These are phyloP conservation scores for Acanthurus tractus DNA, from an alignment of 2,797 vertebrate genomes.

Conservation along the genomic window DNA sequence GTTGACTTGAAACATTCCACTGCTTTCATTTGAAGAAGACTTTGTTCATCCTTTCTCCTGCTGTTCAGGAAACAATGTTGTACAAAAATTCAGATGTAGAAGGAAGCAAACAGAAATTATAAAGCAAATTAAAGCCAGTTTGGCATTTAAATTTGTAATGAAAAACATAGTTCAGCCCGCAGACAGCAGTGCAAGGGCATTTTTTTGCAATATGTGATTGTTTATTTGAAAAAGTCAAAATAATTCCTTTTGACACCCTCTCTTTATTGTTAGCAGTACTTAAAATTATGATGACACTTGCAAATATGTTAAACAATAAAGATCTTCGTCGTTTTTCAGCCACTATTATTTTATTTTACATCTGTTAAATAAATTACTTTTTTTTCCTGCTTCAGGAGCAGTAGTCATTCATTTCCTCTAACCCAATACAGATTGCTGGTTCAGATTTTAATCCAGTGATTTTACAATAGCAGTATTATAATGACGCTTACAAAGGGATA, in stretches of 20 bases:
- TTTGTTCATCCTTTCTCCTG: background rate
- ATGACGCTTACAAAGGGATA: slow-evolving; percentile 44
- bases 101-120: background rate
- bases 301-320: slow-evolving; percentile 6
- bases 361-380: slow-evolving; percentile 56
- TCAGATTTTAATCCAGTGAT: slow-evolving; percentile 59
- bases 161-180: background rate
- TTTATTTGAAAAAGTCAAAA: slow-evolving; percentile 26
- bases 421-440: slow-evolving; percentile 47
- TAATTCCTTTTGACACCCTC: slow-evolving; percentile 27
- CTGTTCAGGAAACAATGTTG: background rate
- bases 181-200: background rate
- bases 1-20: background rate
- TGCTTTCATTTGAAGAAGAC: background rate
- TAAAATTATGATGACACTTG: slow-evolving; percentile 8
- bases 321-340: slow-evolving; percentile 12
- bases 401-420: slow-evolving; percentile 40
- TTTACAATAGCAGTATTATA: slow-evolving; percentile 58
- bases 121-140: slow-evolving; percentile 3
- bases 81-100: background rate
- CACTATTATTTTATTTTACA: slow-evolving; percentile 29
- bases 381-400: slow-evolving; percentile 24
- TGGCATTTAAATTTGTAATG: background rate
- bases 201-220: background rate
- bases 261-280: slow-evolving; percentile 9